These are phyloP conservation scores for Phenacoccus solenopsis DNA, from an alignment of 1,140 invertebrate species.

Conservation along the genomic window DNA sequence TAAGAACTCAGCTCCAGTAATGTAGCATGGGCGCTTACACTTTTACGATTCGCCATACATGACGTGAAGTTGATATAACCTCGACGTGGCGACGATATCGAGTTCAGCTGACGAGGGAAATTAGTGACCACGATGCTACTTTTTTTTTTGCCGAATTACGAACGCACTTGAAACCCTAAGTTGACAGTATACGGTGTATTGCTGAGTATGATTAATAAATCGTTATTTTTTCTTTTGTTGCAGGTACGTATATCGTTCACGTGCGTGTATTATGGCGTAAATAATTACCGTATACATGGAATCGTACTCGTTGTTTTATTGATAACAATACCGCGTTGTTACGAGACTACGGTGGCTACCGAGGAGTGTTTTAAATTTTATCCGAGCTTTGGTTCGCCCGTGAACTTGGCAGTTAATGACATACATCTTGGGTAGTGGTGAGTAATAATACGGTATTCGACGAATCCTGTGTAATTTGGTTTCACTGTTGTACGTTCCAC, in stretches of 20 bases:
- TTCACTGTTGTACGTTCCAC: not conserved
- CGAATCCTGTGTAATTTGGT: not conserved
- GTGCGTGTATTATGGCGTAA: not conserved
- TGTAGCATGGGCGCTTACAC: too few relatives aligned
- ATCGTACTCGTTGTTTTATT: not conserved
- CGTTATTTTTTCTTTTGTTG: not conserved
- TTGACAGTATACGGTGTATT: too few relatives aligned
- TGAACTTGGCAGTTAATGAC: not conserved
- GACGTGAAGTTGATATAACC: too few relatives aligned
- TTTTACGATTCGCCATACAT: too few relatives aligned
- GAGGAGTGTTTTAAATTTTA: not conserved
- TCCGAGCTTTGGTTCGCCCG: not conserved
- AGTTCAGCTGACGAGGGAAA: too few relatives aligned
- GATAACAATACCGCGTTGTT: not conserved
- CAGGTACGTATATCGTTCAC: not conserved
- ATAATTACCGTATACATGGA: not conserved
- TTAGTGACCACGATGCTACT: too few relatives aligned
- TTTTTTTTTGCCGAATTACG: too few relatives aligned
- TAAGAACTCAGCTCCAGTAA: too few relatives aligned
- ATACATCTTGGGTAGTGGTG: not conserved
- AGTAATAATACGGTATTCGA: not conserved
- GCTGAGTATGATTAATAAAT: too few relatives aligned
- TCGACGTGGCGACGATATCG: too few relatives aligned
- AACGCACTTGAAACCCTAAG: too few relatives aligned
- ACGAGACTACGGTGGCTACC: not conserved